phyloP scores from a whole-genome alignment of 2,797 vertebrate species.

The Clarias fuscus region DNA sequence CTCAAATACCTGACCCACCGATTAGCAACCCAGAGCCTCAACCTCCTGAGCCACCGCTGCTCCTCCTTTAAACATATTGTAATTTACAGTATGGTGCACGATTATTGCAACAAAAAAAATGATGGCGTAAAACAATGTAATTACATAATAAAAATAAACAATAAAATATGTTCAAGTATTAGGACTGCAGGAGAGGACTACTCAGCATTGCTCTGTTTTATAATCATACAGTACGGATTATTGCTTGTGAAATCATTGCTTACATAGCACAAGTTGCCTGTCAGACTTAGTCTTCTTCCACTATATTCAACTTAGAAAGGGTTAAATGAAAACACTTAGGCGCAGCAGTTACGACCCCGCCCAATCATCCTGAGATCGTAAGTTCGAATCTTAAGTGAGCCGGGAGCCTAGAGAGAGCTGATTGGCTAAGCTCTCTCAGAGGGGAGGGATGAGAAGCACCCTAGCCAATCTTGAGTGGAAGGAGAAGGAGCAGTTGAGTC shows the following conservation, averaged over 20 bases:
- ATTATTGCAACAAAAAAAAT: background rate
- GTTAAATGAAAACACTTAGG: background rate
- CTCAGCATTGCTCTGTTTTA: background rate
- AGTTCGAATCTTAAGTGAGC: too few relatives aligned
- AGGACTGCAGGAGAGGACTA: background rate
- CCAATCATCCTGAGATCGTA: too few relatives aligned
- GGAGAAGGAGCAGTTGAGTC: too few relatives aligned
- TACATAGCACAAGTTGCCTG: background rate
- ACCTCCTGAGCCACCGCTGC: too few relatives aligned
- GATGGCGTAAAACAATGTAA: background rate
- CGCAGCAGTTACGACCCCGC: too few relatives aligned
- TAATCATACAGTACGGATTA: background rate
- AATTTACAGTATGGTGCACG: too few relatives aligned
- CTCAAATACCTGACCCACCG: too few relatives aligned
- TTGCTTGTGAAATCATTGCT: conserved; percentile 14
- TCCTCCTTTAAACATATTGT: background rate
- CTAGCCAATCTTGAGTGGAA: too few relatives aligned
- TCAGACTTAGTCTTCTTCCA: background rate
- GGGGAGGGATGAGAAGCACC: too few relatives aligned
- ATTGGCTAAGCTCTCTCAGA: too few relatives aligned
- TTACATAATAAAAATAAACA: background rate
- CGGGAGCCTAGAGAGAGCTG: too few relatives aligned
- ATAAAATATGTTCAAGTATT: background rate
- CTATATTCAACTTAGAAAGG: background rate
- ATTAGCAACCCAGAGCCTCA: too few relatives aligned